A percentile compares a stretch with the other conserved stretches of the same genome.
phyloP scores from a whole-genome alignment of 2,113 vertebrate genomes.

The Toxostoma redivivum region DNA sequence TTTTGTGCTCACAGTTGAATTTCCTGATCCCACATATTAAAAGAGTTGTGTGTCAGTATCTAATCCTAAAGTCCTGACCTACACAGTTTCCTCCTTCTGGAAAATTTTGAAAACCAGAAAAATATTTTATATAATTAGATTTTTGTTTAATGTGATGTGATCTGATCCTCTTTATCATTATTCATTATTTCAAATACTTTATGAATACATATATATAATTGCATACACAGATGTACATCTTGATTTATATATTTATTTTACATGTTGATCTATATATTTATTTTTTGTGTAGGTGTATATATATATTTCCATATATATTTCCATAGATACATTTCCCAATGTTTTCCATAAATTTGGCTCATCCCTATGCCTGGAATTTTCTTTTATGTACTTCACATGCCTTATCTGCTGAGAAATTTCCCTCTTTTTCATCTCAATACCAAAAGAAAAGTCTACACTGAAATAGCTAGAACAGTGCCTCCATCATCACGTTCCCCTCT shows the following conservation, averaged over 20 bases:
- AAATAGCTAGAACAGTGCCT: not conserved
- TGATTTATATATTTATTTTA: not conserved
- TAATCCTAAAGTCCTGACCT: not conserved
- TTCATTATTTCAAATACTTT: not conserved
- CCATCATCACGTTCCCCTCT: not conserved
- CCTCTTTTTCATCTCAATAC: not conserved
- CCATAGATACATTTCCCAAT: not conserved
- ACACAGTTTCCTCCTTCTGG: not conserved
- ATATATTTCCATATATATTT: not conserved
- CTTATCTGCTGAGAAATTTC: not conserved
- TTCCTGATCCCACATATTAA: not conserved
- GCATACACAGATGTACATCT: not conserved
- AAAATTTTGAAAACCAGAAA: not conserved
- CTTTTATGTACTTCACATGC: not conserved
- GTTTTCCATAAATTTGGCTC: not conserved
- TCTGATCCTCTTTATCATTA: not conserved
- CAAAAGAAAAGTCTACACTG: not conserved
- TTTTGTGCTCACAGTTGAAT: not conserved
- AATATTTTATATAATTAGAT: not conserved
- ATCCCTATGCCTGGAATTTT: not conserved
- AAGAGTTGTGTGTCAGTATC: not conserved
- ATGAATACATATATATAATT: not conserved
- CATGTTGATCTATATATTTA: too few relatives aligned
- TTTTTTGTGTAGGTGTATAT: too few relatives aligned
- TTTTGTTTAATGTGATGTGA: not conserved